phyloP scores from a whole-genome alignment of 1,140 invertebrate species.

The Hycleus phaleratus region DNA sequence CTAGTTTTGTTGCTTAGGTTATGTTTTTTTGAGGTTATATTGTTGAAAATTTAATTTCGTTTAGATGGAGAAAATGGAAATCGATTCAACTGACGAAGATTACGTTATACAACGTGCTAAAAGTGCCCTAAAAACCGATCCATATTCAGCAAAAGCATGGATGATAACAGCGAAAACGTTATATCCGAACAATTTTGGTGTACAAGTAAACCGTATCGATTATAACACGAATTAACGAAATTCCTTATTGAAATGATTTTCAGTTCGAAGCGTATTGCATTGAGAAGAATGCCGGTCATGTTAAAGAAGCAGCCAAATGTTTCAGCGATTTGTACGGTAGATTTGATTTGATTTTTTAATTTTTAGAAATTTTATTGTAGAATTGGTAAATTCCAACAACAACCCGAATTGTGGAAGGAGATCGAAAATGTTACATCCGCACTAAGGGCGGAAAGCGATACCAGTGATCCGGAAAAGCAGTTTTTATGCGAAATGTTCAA shows the following conservation, averaged over 20 bases:
- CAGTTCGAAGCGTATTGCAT: conserved; percentile 74
- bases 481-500: conserved; percentile 48
- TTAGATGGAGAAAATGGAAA: conserved; percentile 13
- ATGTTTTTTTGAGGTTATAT: too few species aligned
- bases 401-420: conserved; percentile 65
- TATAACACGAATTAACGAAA: background rate
- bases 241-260: conserved; percentile 18
- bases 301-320: conserved; percentile 74
- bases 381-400: conserved; percentile 42
- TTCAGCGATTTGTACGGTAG: conserved; percentile 54
- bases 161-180: conserved; percentile 83
- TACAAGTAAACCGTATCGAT: conserved; percentile 53
- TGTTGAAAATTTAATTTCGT: too few species aligned
- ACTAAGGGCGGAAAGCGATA: conserved; percentile 52
- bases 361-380: conserved; percentile 21
- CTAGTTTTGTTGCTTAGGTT: too few species aligned
- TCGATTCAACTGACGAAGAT: conserved; percentile 56
- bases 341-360: conserved; percentile 15
- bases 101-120: conserved; percentile 72
- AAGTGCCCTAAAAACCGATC: conserved; percentile 58
- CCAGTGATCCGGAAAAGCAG: conserved; percentile 45
- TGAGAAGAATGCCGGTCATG: conserved; percentile 70
- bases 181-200: conserved; percentile 75
- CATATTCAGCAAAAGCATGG: conserved; percentile 79
- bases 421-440: conserved; percentile 70